Base-by-base conservation (phyloP, 2,113 vertebrate genomes). In the Callionymus lyra region DNA sequence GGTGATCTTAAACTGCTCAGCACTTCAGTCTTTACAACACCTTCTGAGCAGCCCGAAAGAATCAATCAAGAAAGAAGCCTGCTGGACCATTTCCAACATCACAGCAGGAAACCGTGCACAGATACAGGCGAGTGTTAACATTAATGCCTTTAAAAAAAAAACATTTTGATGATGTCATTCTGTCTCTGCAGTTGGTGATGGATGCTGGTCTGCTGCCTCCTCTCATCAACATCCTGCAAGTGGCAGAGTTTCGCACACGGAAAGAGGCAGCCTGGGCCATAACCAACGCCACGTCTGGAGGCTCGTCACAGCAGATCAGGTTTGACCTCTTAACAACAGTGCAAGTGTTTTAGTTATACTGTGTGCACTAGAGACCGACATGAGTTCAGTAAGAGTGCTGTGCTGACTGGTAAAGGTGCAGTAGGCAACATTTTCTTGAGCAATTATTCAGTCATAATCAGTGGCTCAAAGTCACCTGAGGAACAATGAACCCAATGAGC, bases 51-150 rank as follows among this genome's bases (percentile, higher is more conserved):
- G 92, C 79, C 91, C 92, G 13, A 98, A 98, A 77, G 94, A 98
- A 70, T 98, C 94, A 15, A 97, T 98, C 72, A 98, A 98, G 78
- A 98, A 98, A 55, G 94, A 98, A 74, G 94, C 94, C 1, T 98
- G 94, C 75, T 98, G 94, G 94, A 98, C 94, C 53, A 95, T 98
- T 83, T 98, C 94, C 53, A 98, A 98, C 66, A 98, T 98, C 73
- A 98, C 94, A 13, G 94, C 94, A 62, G 94, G 94, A 65, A 98
- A 97, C 77, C 85, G 91, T 77, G 91, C 91, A 49, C 94, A 98
- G 80, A 98, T 98, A 68, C 94, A 98, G 90, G 94, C 96, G 9
- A 2, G 51, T 47, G 10, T 39, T 12, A 41, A 12, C 18, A 9
- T 6, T 12, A 14, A 10, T 10, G 16, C 1, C 6, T 4, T 15